Evolutionary conservation across 1,140 invertebrate species (phyloP), one percentile per base, ranked within the genome.

Genomic region (Heliconius melpomene): DNA sequence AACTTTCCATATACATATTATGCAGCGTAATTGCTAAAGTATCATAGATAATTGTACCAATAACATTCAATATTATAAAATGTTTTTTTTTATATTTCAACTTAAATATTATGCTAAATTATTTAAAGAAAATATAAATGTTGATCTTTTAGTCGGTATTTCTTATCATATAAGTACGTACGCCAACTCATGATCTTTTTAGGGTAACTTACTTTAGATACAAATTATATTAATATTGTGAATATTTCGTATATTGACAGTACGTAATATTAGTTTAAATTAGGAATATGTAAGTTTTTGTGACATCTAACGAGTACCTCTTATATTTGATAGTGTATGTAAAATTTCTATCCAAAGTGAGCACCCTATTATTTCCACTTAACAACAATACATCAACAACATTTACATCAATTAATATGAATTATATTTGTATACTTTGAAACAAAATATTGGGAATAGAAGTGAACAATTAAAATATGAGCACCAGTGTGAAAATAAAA

Each of bases 141-240:
- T 16, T 66, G 23, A 29, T 66, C 9, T 66, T 74, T 46, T 74
- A 36, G 60, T 38, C 57, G 60, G 74, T 75, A 23, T 75, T 71
- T 80, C 75, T 32, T 72, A 77, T 74, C 79, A 72, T 77, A 71
- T 80, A 80, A 80, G 79, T 80, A 80, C 79, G 72, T 74, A 18
- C 46, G 79, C 79, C 79, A 81, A 81, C 32, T 23, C 72, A 74
- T 38, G 40, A 57, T 79, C 13, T 66, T 66, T 26, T 66, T 66
- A 29, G 60, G 60, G 26, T 29, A 6, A 29, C 60, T 66, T 29
- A 66, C 60, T 66, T 66, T n/a, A 66, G 60, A 66, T 29, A 66
- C 23, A 29, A 66, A 66, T 66, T 1, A 66, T 16, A 66, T 66
- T 26, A n/a, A 29, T 66, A 66, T 29, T 26, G n/a, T 66, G 23